A percentile compares a stretch with the other conserved stretches of the same genome.
Evolutionary conservation across 1,140 invertebrate genomes (phyloP).

Genomic region (Drosophila mayri): DNA sequence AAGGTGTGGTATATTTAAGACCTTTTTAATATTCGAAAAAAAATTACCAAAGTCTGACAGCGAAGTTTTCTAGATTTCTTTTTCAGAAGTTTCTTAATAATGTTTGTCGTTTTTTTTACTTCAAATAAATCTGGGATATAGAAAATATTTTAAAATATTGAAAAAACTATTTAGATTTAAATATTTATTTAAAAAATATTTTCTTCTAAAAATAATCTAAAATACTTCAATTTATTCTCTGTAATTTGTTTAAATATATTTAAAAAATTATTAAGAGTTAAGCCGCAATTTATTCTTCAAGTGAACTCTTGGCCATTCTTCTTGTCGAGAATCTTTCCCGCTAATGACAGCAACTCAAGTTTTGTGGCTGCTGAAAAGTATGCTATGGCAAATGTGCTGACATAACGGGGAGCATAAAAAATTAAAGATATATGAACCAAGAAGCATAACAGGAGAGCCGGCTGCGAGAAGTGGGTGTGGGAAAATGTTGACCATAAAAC

Average conservation of each 20-base stretch:
- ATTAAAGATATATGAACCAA: conserved; percentile 78
- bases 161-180: not conserved
- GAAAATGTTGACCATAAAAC: conserved; percentile 53
- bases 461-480: conserved; percentile 2
- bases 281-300: not conserved
- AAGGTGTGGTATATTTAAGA: too few species aligned
- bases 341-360: conserved; percentile 70
- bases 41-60: too few species aligned
- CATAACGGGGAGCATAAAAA: conserved; percentile 61
- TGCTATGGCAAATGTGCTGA: conserved; percentile 74
- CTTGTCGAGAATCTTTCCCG: conserved; percentile 35
- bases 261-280: not conserved
- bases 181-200: not conserved
- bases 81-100: not conserved
- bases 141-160: not conserved
- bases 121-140: not conserved
- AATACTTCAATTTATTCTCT: too few species aligned
- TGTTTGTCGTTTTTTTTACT: not conserved
- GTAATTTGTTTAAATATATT: not conserved
- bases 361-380: conserved; percentile 64
- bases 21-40: too few species aligned
- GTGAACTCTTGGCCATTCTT: conserved; percentile 9
- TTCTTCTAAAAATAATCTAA: not conserved
- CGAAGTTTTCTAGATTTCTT: too few species aligned
- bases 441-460: conserved; percentile 18